Evolutionary conservation across 53 echinoderm and acorn worm genomes (phyloP), one percentile per base, ranked within the genome.

Genomic region (Echinometra lucunter): DNA sequence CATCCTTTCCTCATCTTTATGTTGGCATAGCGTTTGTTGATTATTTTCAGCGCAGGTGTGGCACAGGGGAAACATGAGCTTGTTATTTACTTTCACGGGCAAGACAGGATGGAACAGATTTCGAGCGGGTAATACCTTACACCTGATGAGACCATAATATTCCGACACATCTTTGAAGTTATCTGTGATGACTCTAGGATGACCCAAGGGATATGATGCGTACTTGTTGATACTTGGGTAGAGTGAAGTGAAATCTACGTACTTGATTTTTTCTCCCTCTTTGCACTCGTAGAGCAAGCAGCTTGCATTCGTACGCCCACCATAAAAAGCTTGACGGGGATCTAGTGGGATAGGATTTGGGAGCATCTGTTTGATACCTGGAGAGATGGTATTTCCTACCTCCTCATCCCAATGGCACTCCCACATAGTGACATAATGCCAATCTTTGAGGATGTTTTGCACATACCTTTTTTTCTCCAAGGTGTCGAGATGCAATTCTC

Each of bases 191-290:
- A 96, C 91, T 17, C 23, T 58, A 15, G 95, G 97, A 44, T 97
- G 96, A 23, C 88, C 90, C 0, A 95, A 3, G 16, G 96, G 96
- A 66, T 97, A 96, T 10, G 92, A 82, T 17, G 92, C 88, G 19
- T 98, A 98, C 47, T 97, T 96, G 16, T 98, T 97, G 0, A 81
- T 95, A 44, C 57, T 96, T 0, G 96, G 98, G 17, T 98, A 97
- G 7, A 98, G 37, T 2, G 97, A 97, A 63, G 91, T 96, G 89
- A 95, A 94, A 47, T 96, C 95, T 1, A 96, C 85, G 90, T 97
- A 96, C 13, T 32, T 82, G 66, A 47, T 97, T 97, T 44, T 60
- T 15, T 60, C 60, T 10, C 60, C 60, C 60, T 60, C 60, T 18
- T 60, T 60, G 60, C 60, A 60, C 17, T 60, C 21, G 17, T 60